phyloP scores from a whole-genome alignment of 2,113 vertebrate genomes.

The Trogon surrucura region DNA sequence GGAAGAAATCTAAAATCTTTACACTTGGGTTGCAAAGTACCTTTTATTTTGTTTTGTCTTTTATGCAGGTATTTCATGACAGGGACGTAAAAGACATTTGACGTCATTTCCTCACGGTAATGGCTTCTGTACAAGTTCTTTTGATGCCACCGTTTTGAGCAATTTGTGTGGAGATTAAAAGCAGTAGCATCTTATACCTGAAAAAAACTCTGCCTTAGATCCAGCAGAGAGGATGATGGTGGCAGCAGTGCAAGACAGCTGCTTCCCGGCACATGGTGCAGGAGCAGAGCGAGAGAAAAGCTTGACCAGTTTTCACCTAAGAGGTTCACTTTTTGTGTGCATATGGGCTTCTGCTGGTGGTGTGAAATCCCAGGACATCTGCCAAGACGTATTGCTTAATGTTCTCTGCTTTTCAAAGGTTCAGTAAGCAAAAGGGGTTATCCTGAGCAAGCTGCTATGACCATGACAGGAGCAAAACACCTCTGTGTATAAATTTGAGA shows the following conservation, averaged over 20 bases:
- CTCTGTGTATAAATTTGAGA: constrained; percentile 79
- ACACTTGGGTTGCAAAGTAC: constrained; percentile 36
- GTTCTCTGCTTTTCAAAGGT: constrained; percentile 77
- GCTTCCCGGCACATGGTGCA: not conserved
- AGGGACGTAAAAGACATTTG: constrained; percentile 35
- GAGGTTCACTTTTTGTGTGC: constrained; percentile 51
- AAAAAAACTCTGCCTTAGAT: not conserved
- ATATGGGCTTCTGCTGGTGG: constrained; percentile 51
- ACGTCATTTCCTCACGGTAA: not conserved
- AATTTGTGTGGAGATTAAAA: constrained; percentile 39
- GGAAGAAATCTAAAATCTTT: constrained; percentile 41
- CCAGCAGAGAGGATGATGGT: rapidly evolving
- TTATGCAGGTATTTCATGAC: constrained; percentile 28
- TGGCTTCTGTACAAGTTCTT: not conserved
- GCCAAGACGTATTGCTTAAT: constrained; percentile 76
- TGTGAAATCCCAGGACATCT: constrained; percentile 62
- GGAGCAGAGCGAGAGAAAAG: not conserved
- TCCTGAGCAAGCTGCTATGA: constrained; percentile 68
- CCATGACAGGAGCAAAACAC: constrained; percentile 77
- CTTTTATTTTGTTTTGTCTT: constrained; percentile 60
- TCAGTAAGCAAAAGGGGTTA: constrained; percentile 79
- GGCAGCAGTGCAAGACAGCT: not conserved
- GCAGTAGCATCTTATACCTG: not conserved
- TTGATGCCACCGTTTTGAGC: not conserved
- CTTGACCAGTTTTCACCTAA: constrained; percentile 54